Base-by-base conservation (phyloP, 92 coral and sea anemone genomes). In the Nematostella vectensis region DNA sequence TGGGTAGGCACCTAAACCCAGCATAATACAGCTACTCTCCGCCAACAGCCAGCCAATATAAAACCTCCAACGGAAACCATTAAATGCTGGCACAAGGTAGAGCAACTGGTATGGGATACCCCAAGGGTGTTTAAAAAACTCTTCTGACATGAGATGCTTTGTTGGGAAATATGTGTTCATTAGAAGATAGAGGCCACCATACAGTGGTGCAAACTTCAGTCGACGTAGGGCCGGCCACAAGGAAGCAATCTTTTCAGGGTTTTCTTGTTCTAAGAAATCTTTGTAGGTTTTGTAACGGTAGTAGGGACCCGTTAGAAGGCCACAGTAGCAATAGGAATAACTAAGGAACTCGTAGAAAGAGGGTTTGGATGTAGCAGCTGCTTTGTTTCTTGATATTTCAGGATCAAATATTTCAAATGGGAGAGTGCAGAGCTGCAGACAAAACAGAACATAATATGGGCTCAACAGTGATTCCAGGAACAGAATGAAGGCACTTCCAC, bases 41-140 rank as follows among this genome's bases (percentile, higher is more conserved):
- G 96, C 96, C 40, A 89, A 66, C 54, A 85, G 36, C 96, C 96
- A 89, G 0, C 96, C 96, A 39, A 89, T 51, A 63, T 89, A 89
- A 57, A 89, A 89, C 30, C 96, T 72, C 89, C 83, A 89, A n/a
- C 95, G 79, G 63, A 89, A 89, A 65, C 95, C 88, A 29, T 70
- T 53, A 49, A 89, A 89, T 47, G 88, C 59, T 4, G 96, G 96
- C 50, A 80, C 74, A 23, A 89, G 83, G 52, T 89, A 89, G 0
- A 72, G 89, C 25, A 89, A 52, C 48, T 76, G 89, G 55, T 80
- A 85, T 20, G 51, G 13, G 13, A 75, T 16, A 13, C 96, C 96
- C 89, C 88, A 76, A 1, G 80, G 81, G 50, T 89, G 96, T n/a
- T 74, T 75, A n/a, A 68, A 65, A 51, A 68, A 85, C 25, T 55